Evolutionary conservation across 1,140 invertebrate genomes (phyloP).

Genomic region (Streblospio benedicti): DNA sequence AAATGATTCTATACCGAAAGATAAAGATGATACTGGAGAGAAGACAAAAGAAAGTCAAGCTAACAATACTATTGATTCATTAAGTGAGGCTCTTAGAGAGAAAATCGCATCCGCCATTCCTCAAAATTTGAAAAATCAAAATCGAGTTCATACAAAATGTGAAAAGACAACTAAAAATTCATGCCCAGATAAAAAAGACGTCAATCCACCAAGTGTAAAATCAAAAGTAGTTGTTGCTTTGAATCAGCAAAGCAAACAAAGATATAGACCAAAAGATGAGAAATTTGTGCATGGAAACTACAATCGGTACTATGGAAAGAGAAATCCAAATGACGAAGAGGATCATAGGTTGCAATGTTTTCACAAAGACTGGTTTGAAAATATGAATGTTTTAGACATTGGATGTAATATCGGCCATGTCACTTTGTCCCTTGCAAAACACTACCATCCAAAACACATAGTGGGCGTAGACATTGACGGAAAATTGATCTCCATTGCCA

Average conservation of each 20-base stretch:
- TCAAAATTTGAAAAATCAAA: background rate
- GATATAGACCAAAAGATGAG: no score
- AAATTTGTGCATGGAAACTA: conserved; percentile 94
- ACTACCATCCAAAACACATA: conserved; percentile 73
- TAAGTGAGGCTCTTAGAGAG: no score
- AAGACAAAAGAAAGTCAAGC: conserved; percentile 1
- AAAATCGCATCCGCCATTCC: conserved; percentile 9
- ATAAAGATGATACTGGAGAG: conserved; percentile 12
- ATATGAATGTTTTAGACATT: conserved; percentile 89
- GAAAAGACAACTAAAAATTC: no score
- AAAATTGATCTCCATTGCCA: conserved; percentile 71
- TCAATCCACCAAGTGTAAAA: no score
- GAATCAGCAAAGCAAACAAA: no score
- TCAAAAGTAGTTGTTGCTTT: no score
- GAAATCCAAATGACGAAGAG: conserved; percentile 68
- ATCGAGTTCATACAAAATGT: background rate
- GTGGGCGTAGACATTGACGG: conserved; percentile 93
- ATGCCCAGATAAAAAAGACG: no score
- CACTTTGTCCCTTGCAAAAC: conserved; percentile 69
- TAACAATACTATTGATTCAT: no score
- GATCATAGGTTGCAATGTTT: conserved; percentile 77
- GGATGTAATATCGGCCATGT: conserved; percentile 96
- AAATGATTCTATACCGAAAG: conserved; percentile 49
- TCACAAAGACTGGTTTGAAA: conserved; percentile 72
- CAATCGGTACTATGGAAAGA: conserved; percentile 90